phyloP scores from a whole-genome alignment of 92 coral and sea anemone genomes.

The Palythoa grandiflora region DNA sequence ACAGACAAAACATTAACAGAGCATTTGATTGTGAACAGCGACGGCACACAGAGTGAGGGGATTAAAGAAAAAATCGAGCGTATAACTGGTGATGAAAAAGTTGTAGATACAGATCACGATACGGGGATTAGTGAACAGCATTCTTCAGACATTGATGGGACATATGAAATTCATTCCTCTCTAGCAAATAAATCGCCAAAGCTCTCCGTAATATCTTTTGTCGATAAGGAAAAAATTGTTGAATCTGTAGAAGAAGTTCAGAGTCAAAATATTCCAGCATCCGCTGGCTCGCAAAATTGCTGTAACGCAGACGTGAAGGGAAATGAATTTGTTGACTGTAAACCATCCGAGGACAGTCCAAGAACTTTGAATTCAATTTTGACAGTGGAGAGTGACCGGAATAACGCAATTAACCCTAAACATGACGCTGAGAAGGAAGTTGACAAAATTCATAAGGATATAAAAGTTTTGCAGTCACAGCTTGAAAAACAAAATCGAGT shows the following conservation, averaged over 20 bases:
- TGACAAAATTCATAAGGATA: neutral
- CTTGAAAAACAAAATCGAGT: conserved; percentile 22
- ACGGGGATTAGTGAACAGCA: conserved; percentile 88
- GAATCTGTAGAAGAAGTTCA: neutral
- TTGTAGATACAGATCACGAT: conserved; percentile 80
- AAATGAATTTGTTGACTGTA: neutral
- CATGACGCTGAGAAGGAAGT: conserved; percentile 10
- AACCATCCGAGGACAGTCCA: neutral
- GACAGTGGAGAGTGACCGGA: neutral
- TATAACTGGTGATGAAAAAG: conserved; percentile 11
- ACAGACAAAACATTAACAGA: neutral
- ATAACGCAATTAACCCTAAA: neutral
- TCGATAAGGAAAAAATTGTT: neutral
- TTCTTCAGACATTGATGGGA: conserved; percentile 67
- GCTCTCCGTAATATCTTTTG: neutral
- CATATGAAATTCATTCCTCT: conserved; percentile 27
- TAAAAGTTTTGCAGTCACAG: conserved; percentile 13
- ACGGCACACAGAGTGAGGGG: neutral
- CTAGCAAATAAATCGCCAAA: neutral
- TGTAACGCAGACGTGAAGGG: neutral
- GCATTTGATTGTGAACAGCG: neutral
- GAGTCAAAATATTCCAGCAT: neutral
- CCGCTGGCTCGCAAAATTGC: neutral
- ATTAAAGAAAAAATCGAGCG: neutral
- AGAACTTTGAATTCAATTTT: neutral